phyloP scores from a whole-genome alignment of 2,888 invertebrate species.

The Drosophila meridionalis region DNA sequence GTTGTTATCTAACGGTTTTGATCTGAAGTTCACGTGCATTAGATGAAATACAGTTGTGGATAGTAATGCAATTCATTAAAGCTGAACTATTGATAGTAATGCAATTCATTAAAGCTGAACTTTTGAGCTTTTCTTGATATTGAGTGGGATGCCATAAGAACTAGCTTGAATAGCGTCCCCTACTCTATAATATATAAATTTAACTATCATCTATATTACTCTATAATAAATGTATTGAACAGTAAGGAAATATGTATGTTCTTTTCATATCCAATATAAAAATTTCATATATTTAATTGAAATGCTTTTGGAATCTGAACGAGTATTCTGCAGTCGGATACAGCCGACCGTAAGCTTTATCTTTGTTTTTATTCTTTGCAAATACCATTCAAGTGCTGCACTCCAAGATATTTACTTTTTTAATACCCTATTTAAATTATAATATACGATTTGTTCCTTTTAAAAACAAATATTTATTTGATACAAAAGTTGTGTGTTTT shows the following conservation, averaged over 20 bases:
- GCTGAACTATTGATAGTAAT: too few relatives aligned
- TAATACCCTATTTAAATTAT: neutral
- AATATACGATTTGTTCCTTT: neutral
- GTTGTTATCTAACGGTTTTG: neutral
- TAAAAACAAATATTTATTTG: neutral
- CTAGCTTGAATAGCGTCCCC: too few relatives aligned
- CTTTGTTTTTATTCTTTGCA: neutral
- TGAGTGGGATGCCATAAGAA: too few relatives aligned
- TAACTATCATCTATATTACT: too few relatives aligned
- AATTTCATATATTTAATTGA: neutral
- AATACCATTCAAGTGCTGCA: neutral
- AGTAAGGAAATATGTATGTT: too few relatives aligned
- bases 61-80: neutral
- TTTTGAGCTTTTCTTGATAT: too few relatives aligned
- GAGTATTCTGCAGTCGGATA: too few relatives aligned
- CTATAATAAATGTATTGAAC: too few relatives aligned
- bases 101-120: neutral
- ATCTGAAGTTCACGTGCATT: neutral
- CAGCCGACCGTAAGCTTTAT: too few relatives aligned
- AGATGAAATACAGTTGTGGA: neutral
- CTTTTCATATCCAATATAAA: too few relatives aligned
- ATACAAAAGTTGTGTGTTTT: neutral
- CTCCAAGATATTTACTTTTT: neutral
- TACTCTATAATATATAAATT: too few relatives aligned
- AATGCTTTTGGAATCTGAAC: neutral